Conservation (phyloP, 2,113 vertebrate genomes). For the Butastur rufipennis region DNA sequence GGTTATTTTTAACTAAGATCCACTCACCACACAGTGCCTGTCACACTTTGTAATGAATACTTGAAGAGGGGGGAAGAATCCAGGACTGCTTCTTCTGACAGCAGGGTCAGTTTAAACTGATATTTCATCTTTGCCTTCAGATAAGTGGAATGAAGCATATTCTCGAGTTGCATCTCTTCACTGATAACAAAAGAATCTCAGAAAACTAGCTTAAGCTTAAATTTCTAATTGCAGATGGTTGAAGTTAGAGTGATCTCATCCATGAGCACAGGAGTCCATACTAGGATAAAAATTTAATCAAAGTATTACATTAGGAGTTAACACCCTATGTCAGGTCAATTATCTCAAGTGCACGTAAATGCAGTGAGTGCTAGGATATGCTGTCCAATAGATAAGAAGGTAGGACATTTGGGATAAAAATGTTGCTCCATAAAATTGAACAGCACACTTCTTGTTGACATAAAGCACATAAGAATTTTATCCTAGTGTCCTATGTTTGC, state of each 20-base stretch:
- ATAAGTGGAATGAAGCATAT: background rate
- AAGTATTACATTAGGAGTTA: background rate
- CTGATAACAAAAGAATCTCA: background rate
- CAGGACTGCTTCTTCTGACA: background rate
- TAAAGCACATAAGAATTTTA: background rate
- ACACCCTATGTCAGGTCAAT: background rate
- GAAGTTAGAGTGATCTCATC: background rate
- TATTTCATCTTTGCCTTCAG: background rate
- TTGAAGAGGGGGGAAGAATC: background rate
- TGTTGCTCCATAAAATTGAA: background rate
- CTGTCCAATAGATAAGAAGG: background rate
- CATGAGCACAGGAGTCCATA: background rate
- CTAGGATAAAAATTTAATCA: background rate
- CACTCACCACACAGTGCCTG: background rate
- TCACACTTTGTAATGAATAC: background rate
- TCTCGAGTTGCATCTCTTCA: background rate
- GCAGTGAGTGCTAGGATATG: background rate
- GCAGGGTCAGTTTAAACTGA: background rate
- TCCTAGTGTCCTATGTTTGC: background rate
- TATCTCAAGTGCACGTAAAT: background rate
- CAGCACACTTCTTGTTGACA: background rate
- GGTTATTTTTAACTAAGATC: background rate
- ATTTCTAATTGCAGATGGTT: background rate
- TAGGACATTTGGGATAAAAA: background rate
- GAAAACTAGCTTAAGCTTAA: background rate